phyloP scores from a whole-genome alignment of 2,797 vertebrate genomes.

The Anguilla megastoma region DNA sequence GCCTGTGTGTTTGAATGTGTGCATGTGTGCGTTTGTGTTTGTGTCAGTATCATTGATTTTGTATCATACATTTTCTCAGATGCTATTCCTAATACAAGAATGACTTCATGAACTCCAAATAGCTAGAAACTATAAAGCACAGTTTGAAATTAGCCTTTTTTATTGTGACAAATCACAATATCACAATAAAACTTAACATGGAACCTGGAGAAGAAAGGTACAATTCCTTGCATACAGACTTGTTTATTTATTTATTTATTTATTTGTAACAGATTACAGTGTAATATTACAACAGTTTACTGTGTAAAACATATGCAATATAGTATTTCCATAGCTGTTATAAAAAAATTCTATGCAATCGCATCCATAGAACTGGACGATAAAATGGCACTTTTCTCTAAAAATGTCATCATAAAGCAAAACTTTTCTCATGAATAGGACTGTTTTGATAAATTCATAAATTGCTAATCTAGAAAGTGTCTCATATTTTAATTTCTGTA shows the following conservation, averaged over 20 bases:
- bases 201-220: background rate
- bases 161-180: background rate
- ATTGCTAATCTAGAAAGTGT: too few species aligned
- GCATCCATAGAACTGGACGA: background rate
- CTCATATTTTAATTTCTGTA: too few species aligned
- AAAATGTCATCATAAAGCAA: too few species aligned
- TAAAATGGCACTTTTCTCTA: background rate
- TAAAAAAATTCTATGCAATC: background rate
- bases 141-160: background rate
- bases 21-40: background rate
- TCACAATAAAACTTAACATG: background rate
- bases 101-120: background rate
- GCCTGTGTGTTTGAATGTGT: background rate
- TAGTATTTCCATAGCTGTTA: too few species aligned
- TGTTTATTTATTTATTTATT: background rate
- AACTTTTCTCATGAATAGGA: too few species aligned
- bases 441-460: too few species aligned
- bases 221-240: background rate
- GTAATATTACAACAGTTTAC: too few species aligned
- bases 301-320: too few species aligned
- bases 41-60: background rate
- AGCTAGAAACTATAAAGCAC: background rate
- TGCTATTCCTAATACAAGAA: background rate
- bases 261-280: too few species aligned
- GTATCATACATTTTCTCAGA: constrained; percentile 2